phyloP scores from a whole-genome alignment of 2,888 invertebrate species.

The Aphodius sticticus region DNA sequence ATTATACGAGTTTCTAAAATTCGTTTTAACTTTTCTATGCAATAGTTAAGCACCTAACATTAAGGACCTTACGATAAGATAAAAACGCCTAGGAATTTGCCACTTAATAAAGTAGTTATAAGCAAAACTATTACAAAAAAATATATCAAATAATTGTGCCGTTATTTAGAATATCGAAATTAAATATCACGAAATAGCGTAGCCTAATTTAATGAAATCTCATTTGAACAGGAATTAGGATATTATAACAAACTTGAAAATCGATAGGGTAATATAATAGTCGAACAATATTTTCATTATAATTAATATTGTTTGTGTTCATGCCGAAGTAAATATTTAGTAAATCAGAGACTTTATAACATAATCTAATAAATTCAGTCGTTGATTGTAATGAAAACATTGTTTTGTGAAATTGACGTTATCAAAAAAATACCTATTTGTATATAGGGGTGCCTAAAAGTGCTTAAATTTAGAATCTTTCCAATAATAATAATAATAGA shows the following conservation, averaged over 20 bases:
- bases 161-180: not conserved
- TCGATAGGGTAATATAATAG: not conserved
- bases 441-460: conserved; percentile 25
- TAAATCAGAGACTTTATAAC: not conserved
- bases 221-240: not conserved
- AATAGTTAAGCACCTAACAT: not conserved
- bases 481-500: conserved; percentile 4
- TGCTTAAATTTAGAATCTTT: conserved; percentile 17
- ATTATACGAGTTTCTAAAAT: not conserved
- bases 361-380: not conserved
- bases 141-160: not conserved
- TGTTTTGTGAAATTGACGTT: not conserved
- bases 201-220: not conserved
- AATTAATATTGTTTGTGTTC: not conserved
- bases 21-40: not conserved
- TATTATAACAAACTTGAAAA: not conserved
- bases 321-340: no score
- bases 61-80: not conserved
- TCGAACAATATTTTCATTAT: conserved; percentile 4
- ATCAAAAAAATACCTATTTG: conserved; percentile 5
- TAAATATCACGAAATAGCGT: not conserved
- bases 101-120: not conserved
- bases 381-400: not conserved
- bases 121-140: not conserved
- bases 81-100: not conserved